Percentiles rank a stretch among this genome's conserved stretches.
phyloP scores from a whole-genome alignment of 2,113 vertebrate genomes.

The Campylorhamphus procurvoides region DNA sequence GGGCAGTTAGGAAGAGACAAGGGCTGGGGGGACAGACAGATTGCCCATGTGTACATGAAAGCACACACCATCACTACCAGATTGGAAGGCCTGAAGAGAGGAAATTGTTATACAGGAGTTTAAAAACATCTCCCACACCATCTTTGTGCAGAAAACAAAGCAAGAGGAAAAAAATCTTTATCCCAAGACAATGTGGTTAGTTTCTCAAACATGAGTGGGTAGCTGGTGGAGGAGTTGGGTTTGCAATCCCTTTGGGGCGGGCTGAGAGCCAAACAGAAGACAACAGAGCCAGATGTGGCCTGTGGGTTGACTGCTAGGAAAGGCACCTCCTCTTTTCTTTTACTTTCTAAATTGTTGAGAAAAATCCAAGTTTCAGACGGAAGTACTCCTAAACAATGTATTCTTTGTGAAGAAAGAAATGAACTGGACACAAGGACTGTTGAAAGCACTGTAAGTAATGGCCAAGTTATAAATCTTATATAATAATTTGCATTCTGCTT shows the following conservation, averaged over 20 bases:
- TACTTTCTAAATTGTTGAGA: neutral
- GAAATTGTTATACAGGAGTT: slow-evolving; percentile 25
- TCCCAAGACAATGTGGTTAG: neutral
- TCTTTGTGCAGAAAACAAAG: neutral
- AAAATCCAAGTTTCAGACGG: neutral
- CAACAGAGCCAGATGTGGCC: slow-evolving; percentile 22
- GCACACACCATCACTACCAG: neutral
- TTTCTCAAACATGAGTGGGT: neutral
- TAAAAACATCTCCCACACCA: neutral
- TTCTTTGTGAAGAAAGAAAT: neutral
- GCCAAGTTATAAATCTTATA: neutral
- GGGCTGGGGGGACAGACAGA: neutral
- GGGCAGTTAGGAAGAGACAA: neutral
- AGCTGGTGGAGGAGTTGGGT: neutral
- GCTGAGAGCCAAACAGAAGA: slow-evolving; percentile 21
- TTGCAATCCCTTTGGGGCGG: neutral
- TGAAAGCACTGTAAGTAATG: neutral
- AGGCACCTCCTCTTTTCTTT: neutral
- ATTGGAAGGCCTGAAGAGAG: neutral
- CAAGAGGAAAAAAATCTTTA: neutral
- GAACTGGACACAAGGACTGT: neutral
- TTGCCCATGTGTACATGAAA: neutral
- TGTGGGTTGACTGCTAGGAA: neutral
- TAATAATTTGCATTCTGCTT: neutral
- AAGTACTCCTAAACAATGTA: neutral